Base-by-base conservation (phyloP, 2,888 invertebrate species). In the Cryptocephalus moraei region DNA sequence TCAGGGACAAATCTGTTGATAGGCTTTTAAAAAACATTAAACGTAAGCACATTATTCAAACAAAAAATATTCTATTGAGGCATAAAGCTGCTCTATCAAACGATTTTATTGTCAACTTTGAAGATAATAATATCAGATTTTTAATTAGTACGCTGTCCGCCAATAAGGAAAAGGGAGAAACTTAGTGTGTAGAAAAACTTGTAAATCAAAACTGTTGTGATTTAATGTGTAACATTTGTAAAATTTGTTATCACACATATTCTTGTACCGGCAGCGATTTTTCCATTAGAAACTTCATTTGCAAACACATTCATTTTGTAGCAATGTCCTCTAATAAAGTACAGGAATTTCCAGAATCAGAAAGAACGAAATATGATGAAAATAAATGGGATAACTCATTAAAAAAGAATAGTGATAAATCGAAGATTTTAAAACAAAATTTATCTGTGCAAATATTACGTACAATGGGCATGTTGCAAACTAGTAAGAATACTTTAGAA, bases 1-100 rank as follows among this genome's bases (percentile, higher is more conserved):
- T 57, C 8, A 44, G 55, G 41, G 56, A 61, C 43, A 57, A 54
- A 47, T 34, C 56, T n/a, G 54, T 58, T 45, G 51, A 56, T 32
- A 41, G 50, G 12, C 38, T 60, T 12, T 56, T 56, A 9, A 46
- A 49, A 11, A 9, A 48, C 13, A 45, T 52, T 14, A 57, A 57
- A 51, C 57, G 59, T 9, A 61, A 59, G 50, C 41, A 57, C 34
- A 44, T 44, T 22, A 49, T 41, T 10, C 54, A 57, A 46, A 12
- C 52, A 8, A 47, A 43, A 40, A 48, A 45, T 1, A 31, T 51
- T 32, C 14, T 52, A 8, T 10, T 22, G 12, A 32, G 40, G 13
- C 44, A 44, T 40, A 13, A 32, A 36, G 1, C 14, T 10, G 32
- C 41, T 13, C n/a, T 41, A n/a, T 14, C 8, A 2, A 33, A 10